A percentile compares a stretch with the other conserved stretches of the same genome.
These are phyloP conservation scores for Porites evermanni DNA, from an alignment of 92 coral and sea anemone genomes.

Conservation along the genomic window DNA sequence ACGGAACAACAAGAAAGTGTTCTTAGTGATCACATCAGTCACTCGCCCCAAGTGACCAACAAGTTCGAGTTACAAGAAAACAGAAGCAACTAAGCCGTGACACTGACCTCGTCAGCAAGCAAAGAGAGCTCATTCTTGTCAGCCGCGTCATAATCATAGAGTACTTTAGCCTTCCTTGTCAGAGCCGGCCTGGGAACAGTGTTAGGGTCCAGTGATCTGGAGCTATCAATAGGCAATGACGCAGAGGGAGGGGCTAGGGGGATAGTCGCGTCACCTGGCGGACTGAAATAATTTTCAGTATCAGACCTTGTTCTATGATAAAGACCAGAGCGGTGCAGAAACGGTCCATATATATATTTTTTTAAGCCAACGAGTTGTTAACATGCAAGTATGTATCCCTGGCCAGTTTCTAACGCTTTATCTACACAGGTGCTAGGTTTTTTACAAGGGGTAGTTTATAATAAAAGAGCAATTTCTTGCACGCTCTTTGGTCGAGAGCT, in stretches of 20 bases:
- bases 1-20: background rate
- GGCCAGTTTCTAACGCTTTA: too few species aligned
- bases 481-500: too few species aligned
- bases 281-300: constrained; percentile 42
- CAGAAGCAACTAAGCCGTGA: background rate
- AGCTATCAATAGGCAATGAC: constrained; percentile 66
- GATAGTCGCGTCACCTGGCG: constrained; percentile 76
- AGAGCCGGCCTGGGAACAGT: constrained; percentile 77
- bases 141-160: constrained; percentile 96
- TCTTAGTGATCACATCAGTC: background rate
- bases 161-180: constrained; percentile 93
- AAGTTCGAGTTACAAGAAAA: background rate
- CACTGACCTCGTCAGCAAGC: constrained; percentile 96
- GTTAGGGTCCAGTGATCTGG: constrained; percentile 74
- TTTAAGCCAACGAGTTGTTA: background rate
- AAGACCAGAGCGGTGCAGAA: background rate
- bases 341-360: background rate
- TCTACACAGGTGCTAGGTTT: too few species aligned
- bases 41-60: background rate
- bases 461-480: too few species aligned
- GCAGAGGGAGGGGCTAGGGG: constrained; percentile 74
- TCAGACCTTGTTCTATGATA: background rate
- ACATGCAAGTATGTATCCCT: too few species aligned
- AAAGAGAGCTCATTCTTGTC: constrained; percentile 94
- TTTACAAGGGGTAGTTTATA: too few species aligned